Evolutionary conservation across 2,797 vertebrate genomes (phyloP).

Genomic region (Champsocephalus gunnari): DNA sequence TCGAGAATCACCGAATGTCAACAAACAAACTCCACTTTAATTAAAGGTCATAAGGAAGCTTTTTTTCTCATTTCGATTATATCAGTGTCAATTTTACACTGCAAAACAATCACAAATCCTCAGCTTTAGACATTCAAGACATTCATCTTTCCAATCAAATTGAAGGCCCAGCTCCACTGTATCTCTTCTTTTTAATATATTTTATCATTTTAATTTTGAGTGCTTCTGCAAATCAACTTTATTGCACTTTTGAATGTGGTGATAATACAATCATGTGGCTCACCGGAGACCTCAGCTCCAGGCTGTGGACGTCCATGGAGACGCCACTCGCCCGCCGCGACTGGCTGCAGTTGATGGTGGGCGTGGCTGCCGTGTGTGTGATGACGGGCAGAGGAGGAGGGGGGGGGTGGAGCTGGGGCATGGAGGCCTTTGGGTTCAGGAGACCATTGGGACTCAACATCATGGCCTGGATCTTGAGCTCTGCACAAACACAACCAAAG

Average conservation of each 20-base stretch:
- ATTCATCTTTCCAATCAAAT: constrained; percentile 16
- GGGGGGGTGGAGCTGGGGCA: constrained; percentile 76
- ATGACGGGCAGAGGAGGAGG: constrained; percentile 88
- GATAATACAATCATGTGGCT: constrained; percentile 27
- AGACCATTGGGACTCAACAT: constrained; percentile 94
- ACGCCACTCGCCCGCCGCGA: constrained; percentile 87
- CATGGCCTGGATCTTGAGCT: constrained; percentile 93
- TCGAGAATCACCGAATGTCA: constrained; percentile 2
- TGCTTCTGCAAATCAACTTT: constrained; percentile 13
- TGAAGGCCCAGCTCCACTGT: not conserved
- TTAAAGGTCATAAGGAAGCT: not conserved
- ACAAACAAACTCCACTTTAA: constrained; percentile 17
- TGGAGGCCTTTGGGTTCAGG: constrained; percentile 89
- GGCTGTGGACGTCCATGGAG: constrained; percentile 85
- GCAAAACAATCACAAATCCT: not conserved
- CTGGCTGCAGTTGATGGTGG: constrained; percentile 90
- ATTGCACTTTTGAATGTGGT: constrained; percentile 1
- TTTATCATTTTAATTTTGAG: constrained; percentile 1
- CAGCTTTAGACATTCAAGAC: not conserved
- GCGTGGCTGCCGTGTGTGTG: constrained; percentile 94
- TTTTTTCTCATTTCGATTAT: not conserved
- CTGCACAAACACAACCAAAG: constrained; percentile 69
- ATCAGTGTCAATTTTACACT: not conserved
- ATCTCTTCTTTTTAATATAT: constrained; percentile 18
- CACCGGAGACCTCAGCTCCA: constrained; percentile 93